Conservation (phyloP, 2,888 invertebrate species). For the Caenorhabditis sp. region DNA sequence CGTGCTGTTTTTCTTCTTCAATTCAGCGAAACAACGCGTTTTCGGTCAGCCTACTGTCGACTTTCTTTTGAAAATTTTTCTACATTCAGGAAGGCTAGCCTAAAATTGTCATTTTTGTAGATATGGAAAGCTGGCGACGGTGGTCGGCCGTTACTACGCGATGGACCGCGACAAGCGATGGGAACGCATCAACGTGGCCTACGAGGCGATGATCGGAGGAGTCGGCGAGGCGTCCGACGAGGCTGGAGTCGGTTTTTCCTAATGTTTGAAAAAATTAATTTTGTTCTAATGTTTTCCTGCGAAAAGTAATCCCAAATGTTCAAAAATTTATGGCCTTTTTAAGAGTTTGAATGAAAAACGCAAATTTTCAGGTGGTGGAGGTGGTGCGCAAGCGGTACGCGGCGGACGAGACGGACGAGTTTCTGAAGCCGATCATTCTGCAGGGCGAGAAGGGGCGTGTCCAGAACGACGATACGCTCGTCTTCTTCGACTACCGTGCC, state of each 20-base stretch:
- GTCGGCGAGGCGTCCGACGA: constrained; percentile 78
- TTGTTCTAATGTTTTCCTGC: too few species aligned
- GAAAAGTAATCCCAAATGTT: too few species aligned
- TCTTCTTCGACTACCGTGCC: constrained; percentile 81
- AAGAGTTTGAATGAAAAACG: too few species aligned
- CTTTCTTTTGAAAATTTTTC: too few species aligned
- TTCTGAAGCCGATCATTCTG: constrained; percentile 80
- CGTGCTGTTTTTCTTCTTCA: neutral
- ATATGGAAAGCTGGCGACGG: constrained; percentile 79
- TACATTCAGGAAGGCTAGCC: too few species aligned
- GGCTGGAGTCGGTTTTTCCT: constrained; percentile 62
- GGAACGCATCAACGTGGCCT: constrained; percentile 79
- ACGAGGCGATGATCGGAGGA: constrained; percentile 80
- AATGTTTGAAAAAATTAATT: neutral
- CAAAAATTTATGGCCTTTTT: too few species aligned
- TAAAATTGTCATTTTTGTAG: neutral
- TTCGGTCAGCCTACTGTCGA: too few species aligned
- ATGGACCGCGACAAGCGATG: constrained; percentile 80
- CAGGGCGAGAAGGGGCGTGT: constrained; percentile 62
- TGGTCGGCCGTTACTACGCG: constrained; percentile 80
- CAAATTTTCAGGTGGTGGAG: constrained; percentile 65
- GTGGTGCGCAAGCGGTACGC: constrained; percentile 78
- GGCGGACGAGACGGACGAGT: constrained; percentile 80
- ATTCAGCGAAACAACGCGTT: too few species aligned
- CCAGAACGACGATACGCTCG: constrained; percentile 80